Evolutionary conservation across 1,140 invertebrate genomes (phyloP), one percentile per base, ranked within the genome.

Genomic region (Planococcus citri): DNA sequence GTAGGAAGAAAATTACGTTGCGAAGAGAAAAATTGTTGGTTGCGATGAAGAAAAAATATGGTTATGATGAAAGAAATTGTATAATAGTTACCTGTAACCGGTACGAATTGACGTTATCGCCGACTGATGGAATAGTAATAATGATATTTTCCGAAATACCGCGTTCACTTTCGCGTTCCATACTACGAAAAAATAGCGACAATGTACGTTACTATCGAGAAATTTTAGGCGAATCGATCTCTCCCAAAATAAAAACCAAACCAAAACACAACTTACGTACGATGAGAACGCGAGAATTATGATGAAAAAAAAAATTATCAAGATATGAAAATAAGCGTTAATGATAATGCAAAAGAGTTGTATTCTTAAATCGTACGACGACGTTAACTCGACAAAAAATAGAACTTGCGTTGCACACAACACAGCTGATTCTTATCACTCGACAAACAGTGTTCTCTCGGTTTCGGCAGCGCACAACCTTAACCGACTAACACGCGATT

Each of bases 371-470:
- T 51, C 2, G 17, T 17, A 9, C 41, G 41, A 51, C 41, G 41
- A 51, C 41, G 41, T 9, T 51, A 17, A 51, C 41, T 17, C 41
- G 41, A 51, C 41, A 17, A 51, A 51, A 51, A 9, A 51, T 20
- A 51, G 41, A 51, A 51, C 33, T 37, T 14, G 41, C 10, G n/a
- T 51, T 51, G 17, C 14, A n/a, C 14, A 37, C 33, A 8, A 14
- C n/a, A 51, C 41, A 51, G 41, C 41, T 51, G 41, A 51, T 51
- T 51, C 41, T 51, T 51, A 51, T 51, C 41, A 51, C 41, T 51
- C 41, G 41, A 51, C 17, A n/a, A n/a, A n/a, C 41, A 17, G 41
- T 20, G 41, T 51, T 51, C 41, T 51, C 41, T 51, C 41, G 41
- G 41, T 51, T 51, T 51, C 41, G 41, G 41, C 41, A 17, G 17